Conservation (phyloP, 1,140 invertebrate genomes). For the Dendroctonus ponderosae region DNA sequence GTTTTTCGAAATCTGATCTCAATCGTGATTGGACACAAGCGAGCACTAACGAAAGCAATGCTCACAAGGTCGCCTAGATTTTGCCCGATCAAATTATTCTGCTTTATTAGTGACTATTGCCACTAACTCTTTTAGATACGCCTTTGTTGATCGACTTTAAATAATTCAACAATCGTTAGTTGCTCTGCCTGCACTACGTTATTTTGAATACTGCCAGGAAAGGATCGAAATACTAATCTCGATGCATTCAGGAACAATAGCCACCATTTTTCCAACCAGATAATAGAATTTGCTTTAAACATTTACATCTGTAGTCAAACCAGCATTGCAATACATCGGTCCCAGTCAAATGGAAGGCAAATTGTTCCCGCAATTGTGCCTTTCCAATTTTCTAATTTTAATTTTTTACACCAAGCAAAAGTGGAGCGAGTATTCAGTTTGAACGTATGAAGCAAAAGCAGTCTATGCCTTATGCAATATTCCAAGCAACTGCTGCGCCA, state of each 20-base stretch:
- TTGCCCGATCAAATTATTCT: conserved; percentile 31
- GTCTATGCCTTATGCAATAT: conserved; percentile 16
- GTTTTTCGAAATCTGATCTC: conserved; percentile 35
- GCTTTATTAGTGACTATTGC: conserved; percentile 28
- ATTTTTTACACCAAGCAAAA: too few species aligned
- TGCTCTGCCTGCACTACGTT: too few species aligned
- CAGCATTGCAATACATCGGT: too few species aligned
- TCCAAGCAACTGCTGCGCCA: conserved; percentile 1
- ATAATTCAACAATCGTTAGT: conserved; percentile 1
- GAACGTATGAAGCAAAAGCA: conserved; percentile 5
- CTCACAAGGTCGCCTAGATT: conserved; percentile 35
- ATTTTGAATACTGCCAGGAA: too few species aligned
- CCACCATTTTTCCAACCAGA: too few species aligned
- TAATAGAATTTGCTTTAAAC: too few species aligned
- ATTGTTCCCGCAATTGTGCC: too few species aligned
- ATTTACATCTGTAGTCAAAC: too few species aligned
- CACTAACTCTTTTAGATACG: conserved; percentile 24
- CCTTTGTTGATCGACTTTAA: conserved; percentile 12
- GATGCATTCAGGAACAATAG: too few species aligned
- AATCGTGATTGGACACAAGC: conserved; percentile 30
- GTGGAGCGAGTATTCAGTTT: background rate
- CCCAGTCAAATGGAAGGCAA: too few species aligned
- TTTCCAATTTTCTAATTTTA: too few species aligned
- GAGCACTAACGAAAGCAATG: conserved; percentile 32
- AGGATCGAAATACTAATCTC: too few species aligned